Conservation (phyloP, 2,797 vertebrate species). For the Pangasius larnaudii region DNA sequence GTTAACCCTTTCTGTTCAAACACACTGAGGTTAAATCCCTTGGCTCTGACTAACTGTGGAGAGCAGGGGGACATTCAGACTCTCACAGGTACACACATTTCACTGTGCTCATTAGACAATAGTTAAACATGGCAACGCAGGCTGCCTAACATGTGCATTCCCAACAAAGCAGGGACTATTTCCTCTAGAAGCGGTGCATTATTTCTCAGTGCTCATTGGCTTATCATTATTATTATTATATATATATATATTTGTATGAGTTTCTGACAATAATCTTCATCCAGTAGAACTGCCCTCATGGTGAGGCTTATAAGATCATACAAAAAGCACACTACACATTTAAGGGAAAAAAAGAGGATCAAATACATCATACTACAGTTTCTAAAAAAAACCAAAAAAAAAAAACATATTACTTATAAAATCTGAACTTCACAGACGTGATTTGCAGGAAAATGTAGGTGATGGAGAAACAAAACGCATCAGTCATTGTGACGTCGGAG, state of each 20-base stretch:
- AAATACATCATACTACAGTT: slow-evolving; percentile 55
- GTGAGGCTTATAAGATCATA: slow-evolving; percentile 70
- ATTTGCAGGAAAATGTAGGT: slow-evolving; percentile 33
- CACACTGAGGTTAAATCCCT: slow-evolving; percentile 60
- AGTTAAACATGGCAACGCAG: slow-evolving; percentile 55
- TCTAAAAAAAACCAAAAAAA: too few relatives aligned
- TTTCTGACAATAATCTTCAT: slow-evolving; percentile 91
- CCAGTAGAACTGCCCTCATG: slow-evolving; percentile 85
- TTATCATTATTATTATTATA: slow-evolving; percentile 68
- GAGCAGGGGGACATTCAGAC: slow-evolving; percentile 51
- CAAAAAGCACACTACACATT: slow-evolving; percentile 43
- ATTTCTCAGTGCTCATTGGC: slow-evolving; percentile 86
- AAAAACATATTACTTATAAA: slow-evolving; percentile 59
- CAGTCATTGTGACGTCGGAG: slow-evolving; percentile 42
- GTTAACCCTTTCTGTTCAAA: slow-evolving; percentile 46
- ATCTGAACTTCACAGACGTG: slow-evolving; percentile 64
- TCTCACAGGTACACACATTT: slow-evolving; percentile 33
- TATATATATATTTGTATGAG: slow-evolving; percentile 65
- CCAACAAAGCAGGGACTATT: slow-evolving; percentile 68
- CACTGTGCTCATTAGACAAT: slow-evolving; percentile 56
- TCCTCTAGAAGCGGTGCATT: slow-evolving; percentile 85
- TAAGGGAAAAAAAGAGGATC: slow-evolving; percentile 40
- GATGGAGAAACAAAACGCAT: slow-evolving; percentile 45
- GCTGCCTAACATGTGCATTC: slow-evolving; percentile 61
- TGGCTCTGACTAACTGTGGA: slow-evolving; percentile 61